phyloP scores from a whole-genome alignment of 1,140 invertebrate species.

The Papilio aristodemus region DNA sequence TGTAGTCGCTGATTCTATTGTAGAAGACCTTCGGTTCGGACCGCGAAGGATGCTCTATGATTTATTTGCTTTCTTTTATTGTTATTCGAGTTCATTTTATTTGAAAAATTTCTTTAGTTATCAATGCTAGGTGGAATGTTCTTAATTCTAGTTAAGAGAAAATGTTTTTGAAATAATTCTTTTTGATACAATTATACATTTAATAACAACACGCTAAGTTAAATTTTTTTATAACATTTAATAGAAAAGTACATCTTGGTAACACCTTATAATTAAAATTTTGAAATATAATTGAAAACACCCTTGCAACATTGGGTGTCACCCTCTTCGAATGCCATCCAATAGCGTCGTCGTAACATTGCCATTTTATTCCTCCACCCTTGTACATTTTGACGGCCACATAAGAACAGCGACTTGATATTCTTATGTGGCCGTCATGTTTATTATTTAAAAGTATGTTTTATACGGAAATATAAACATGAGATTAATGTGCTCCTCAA shows the following conservation, averaged over 20 bases:
- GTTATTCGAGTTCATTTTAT: constrained; percentile 3
- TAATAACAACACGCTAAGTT: no score
- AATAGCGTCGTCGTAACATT: constrained; percentile 53
- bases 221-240: background rate
- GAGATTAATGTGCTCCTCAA: no score
- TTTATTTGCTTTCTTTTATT: constrained; percentile 38
- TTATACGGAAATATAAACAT: no score
- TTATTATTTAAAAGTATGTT: no score
- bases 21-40: constrained; percentile 34
- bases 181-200: no score
- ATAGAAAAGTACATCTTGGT: background rate
- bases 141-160: background rate
- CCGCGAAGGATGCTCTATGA: constrained; percentile 33
- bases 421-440: no score
- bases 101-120: background rate
- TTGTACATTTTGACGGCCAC: constrained; percentile 25
- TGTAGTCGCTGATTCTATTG: constrained; percentile 46
- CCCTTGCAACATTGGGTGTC: constrained; percentile 56
- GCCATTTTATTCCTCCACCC: constrained; percentile 55
- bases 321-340: constrained; percentile 58
- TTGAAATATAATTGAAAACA: constrained; percentile 34
- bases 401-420: background rate
- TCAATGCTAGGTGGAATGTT: background rate
- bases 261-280: background rate
- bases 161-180: no score